Conservation (phyloP, 2,797 vertebrate species). For the Peromyscus melanophrys region DNA sequence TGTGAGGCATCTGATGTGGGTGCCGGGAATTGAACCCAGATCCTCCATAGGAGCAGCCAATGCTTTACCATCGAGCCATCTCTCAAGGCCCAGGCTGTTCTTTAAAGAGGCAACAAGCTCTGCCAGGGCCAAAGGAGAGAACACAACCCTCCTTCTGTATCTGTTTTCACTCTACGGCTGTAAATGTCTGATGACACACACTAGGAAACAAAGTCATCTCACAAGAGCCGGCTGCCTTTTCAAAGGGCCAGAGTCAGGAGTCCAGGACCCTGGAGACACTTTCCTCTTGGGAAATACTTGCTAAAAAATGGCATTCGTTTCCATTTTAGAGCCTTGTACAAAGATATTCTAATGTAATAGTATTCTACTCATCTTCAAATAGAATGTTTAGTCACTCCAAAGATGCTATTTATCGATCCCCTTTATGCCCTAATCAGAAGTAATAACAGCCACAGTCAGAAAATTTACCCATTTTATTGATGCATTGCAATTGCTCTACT, state of each 20-base stretch:
- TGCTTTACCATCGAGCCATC: not conserved
- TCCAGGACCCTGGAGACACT: not conserved
- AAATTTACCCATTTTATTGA: conserved; percentile 95
- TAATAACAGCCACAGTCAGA: conserved; percentile 88
- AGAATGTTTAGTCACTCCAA: not conserved
- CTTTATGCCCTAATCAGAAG: conserved; percentile 35
- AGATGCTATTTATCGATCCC: not conserved
- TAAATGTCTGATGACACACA: not conserved
- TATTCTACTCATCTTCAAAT: not conserved
- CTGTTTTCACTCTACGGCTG: not conserved
- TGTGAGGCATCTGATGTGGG: not conserved
- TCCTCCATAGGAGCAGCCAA: not conserved
- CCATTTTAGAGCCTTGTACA: not conserved
- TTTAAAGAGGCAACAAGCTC: not conserved
- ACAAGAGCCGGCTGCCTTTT: conserved; percentile 20
- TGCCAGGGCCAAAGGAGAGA: not conserved
- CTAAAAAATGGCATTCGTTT: not conserved
- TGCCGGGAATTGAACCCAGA: not conserved
- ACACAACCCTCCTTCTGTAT: not conserved
- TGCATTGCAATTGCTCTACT: conserved; percentile 93
- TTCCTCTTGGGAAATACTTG: not conserved
- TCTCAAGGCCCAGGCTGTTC: not conserved
- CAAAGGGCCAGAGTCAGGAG: not conserved
- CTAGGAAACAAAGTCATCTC: conserved; percentile 10
- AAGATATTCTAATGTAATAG: not conserved